phyloP scores from a whole-genome alignment of 2,113 vertebrate species.

The Macroglossus sobrinus region DNA sequence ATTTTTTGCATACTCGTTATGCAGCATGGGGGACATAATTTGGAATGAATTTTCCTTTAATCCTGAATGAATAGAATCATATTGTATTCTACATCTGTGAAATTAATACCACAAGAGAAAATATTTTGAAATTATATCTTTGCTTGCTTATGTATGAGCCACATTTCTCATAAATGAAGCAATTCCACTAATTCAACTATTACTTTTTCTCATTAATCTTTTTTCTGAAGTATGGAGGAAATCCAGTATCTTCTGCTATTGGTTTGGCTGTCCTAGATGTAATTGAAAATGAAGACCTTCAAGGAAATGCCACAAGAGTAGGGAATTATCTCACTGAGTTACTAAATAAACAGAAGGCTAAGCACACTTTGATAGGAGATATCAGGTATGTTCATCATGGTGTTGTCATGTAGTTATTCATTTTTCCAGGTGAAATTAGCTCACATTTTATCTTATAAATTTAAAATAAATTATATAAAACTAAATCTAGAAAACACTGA shows the following conservation, averaged over 20 bases:
- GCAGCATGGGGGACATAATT: neutral
- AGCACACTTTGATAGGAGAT: slow-evolving; percentile 93
- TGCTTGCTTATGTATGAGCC: neutral
- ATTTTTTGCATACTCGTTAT: neutral
- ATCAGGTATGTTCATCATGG: slow-evolving; percentile 71
- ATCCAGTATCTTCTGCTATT: slow-evolving; percentile 96
- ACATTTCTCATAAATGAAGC: neutral
- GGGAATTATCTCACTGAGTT: slow-evolving; percentile 87
- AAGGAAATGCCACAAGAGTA: slow-evolving; percentile 88
- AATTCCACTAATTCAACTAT: neutral
- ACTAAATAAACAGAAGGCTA: slow-evolving; percentile 88
- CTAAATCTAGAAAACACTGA: neutral
- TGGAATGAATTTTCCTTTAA: neutral
- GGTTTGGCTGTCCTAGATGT: slow-evolving; percentile 93
- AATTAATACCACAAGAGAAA: neutral
- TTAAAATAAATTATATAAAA: neutral
- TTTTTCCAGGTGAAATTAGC: neutral
- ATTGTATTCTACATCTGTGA: neutral
- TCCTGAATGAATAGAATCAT: neutral
- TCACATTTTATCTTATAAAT: neutral
- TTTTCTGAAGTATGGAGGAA: slow-evolving; percentile 92
- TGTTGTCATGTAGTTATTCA: neutral
- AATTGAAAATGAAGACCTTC: slow-evolving; percentile 93
- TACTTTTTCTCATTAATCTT: slow-evolving; percentile 27
- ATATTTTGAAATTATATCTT: neutral